Evolutionary conservation across 2,113 vertebrate species (phyloP).

Genomic region (Rhineura floridana): DNA sequence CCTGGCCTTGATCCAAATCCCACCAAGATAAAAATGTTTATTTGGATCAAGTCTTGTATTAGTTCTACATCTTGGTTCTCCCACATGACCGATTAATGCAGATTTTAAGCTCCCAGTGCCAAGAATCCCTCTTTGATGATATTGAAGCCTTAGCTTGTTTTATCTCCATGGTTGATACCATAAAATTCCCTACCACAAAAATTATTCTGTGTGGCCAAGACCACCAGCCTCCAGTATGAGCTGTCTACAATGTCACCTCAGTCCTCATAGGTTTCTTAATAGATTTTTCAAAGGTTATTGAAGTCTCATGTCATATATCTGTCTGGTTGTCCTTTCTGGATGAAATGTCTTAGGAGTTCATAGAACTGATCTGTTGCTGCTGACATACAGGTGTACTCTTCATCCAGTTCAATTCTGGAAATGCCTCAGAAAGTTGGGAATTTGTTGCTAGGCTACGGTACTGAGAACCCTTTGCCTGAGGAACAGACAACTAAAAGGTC

Average conservation of each 20-base stretch:
- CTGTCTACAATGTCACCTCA: neutral
- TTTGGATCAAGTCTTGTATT: neutral
- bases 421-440: neutral
- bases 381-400: neutral
- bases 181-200: neutral
- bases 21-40: neutral
- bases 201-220: neutral
- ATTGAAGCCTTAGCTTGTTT: slow-evolving; percentile 3
- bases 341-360: neutral
- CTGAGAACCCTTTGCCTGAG: neutral
- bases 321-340: rapidly evolving
- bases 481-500: neutral
- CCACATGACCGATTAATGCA: neutral
- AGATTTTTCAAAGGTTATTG: neutral
- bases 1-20: neutral
- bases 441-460: neutral
- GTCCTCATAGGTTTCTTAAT: neutral
- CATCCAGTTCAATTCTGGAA: slow-evolving; percentile 4
- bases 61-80: neutral
- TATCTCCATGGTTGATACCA: neutral
- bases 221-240: neutral
- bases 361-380: neutral
- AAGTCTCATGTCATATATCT: neutral
- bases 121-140: neutral
- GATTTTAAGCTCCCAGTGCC: neutral